Evolutionary conservation across 1,140 invertebrate genomes (phyloP).

Genomic region (Oryctes rhinoceros): DNA sequence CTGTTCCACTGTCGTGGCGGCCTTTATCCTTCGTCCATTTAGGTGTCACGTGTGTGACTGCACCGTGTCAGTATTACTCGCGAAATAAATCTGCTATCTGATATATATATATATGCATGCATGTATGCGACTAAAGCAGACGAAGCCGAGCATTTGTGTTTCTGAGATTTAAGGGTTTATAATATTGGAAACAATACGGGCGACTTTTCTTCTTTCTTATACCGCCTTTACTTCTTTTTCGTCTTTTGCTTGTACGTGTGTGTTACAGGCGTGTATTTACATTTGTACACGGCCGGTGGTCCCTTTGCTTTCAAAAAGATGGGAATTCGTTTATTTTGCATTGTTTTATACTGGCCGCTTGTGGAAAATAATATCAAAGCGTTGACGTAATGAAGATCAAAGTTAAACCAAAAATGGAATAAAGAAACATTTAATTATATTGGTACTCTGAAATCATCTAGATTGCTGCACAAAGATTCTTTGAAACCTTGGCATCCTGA

Average conservation of each 20-base stretch:
- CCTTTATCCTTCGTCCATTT: constrained; percentile 40
- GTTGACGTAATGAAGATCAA: no score
- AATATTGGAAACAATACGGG: constrained; percentile 36
- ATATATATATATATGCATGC: constrained; percentile 16
- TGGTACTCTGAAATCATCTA: no score
- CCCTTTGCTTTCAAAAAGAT: neutral
- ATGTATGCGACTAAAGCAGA: neutral
- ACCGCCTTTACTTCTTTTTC: neutral
- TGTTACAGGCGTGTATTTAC: constrained; percentile 19
- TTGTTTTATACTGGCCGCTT: neutral
- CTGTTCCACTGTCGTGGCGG: constrained; percentile 32
- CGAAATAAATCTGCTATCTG: constrained; percentile 41
- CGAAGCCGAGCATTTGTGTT: neutral
- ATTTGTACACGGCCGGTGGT: constrained; percentile 11
- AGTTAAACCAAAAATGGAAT: no score
- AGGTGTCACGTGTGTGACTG: constrained; percentile 39
- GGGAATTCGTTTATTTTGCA: constrained; percentile 19
- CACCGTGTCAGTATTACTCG: constrained; percentile 37
- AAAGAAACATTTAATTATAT: no score
- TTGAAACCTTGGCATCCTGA: no score
- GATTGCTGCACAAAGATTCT: no score
- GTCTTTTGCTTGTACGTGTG: neutral
- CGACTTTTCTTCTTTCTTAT: constrained; percentile 33
- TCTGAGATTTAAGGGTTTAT: constrained; percentile 35
- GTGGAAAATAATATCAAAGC: no score